Conservation (phyloP, 1,140 invertebrate genomes). For the Cylas formicarius region DNA sequence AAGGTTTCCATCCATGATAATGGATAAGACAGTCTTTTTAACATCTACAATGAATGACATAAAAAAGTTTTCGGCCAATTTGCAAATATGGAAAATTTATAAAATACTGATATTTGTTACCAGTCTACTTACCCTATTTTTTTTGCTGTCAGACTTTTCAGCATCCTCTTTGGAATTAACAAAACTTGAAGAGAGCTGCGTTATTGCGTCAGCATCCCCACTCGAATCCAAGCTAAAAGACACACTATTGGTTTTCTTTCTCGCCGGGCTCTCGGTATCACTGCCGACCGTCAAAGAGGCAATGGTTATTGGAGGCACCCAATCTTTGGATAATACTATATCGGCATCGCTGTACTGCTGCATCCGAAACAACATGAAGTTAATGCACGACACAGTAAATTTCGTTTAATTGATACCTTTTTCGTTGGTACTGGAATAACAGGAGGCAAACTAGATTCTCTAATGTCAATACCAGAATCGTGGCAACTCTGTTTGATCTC, state of each 20-base stretch:
- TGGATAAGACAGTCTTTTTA: constrained; percentile 86
- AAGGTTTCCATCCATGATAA: constrained; percentile 85
- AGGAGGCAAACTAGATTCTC: constrained; percentile 57
- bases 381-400: constrained; percentile 3
- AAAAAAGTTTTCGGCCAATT: no score
- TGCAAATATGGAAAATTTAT: constrained; percentile 7
- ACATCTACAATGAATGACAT: constrained; percentile 54
- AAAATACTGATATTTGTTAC: constrained; percentile 6
- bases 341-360: constrained; percentile 69
- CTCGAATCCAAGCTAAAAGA: constrained; percentile 65
- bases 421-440: constrained; percentile 47
- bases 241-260: constrained; percentile 65
- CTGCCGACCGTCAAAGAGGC: constrained; percentile 48
- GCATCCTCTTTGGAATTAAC: constrained; percentile 45
- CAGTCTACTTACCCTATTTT: constrained; percentile 52
- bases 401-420: constrained; percentile 41
- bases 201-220: constrained; percentile 37
- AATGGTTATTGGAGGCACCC: constrained; percentile 73
- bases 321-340: constrained; percentile 73
- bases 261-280: constrained; percentile 44
- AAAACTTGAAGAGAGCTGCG: constrained; percentile 31
- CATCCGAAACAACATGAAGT: constrained; percentile 9
- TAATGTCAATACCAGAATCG: constrained; percentile 82
- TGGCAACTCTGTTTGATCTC: constrained; percentile 73
- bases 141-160: constrained; percentile 49